Evolutionary conservation across 2,888 invertebrate genomes (phyloP).

Genomic region (Rhaphigaster nebulosa): DNA sequence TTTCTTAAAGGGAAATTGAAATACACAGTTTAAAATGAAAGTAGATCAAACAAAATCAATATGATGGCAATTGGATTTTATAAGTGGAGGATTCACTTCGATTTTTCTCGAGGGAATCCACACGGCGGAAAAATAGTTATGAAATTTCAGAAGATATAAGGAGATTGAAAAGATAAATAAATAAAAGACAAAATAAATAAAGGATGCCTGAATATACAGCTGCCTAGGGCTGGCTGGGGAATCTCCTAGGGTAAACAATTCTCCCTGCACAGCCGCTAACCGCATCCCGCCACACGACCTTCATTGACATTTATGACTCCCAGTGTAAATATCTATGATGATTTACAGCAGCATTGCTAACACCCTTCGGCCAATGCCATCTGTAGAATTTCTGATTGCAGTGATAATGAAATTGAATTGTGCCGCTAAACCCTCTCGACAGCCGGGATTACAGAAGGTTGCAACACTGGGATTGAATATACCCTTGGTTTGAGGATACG

Average conservation of each 20-base stretch:
- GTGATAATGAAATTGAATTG: slow-evolving; percentile 31
- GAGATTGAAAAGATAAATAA: slow-evolving; percentile 3
- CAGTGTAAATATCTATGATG: slow-evolving; percentile 25
- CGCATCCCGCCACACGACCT: slow-evolving; percentile 27
- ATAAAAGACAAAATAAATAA: not conserved
- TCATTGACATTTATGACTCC: slow-evolving; percentile 29
- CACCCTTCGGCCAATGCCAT: not conserved
- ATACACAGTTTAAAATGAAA: too few species aligned
- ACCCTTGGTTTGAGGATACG: not conserved
- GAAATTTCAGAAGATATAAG: not conserved
- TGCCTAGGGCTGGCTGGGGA: not conserved
- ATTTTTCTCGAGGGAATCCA: not conserved
- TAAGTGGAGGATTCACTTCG: too few species aligned
- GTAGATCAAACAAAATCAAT: too few species aligned
- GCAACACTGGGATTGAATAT: not conserved
- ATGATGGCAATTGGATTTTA: too few species aligned
- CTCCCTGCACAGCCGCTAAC: not conserved
- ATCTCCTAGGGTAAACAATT: not conserved
- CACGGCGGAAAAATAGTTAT: not conserved
- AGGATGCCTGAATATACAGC: not conserved
- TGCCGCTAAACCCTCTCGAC: not conserved
- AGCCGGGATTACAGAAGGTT: not conserved
- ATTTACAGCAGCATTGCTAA: not conserved
- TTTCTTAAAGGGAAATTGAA: too few species aligned
- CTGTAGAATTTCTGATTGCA: not conserved